These are phyloP conservation scores for Drosophila eohydei DNA, from an alignment of 2,888 invertebrate genomes.

Conservation along the genomic window DNA sequence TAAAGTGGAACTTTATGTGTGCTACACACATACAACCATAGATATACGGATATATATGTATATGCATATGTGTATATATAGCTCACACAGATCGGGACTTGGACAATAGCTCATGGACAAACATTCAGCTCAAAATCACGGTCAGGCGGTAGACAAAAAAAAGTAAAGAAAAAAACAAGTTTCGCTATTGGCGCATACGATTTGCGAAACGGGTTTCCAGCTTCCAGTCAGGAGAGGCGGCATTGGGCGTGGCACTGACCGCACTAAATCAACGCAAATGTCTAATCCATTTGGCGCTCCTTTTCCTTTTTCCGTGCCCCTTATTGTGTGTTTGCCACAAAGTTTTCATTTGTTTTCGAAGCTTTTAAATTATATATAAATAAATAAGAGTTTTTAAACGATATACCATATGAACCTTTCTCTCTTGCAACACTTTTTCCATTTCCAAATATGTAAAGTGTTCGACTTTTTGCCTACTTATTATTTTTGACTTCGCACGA, in stretches of 20 bases:
- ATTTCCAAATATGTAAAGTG: neutral
- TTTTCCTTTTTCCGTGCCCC: constrained; percentile 19
- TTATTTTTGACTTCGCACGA: constrained; percentile 20
- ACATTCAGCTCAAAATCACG: constrained; percentile 68
- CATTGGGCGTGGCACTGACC: constrained; percentile 66
- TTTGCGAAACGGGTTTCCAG: constrained; percentile 64
- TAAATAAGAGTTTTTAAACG: neutral
- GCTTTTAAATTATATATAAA: neutral
- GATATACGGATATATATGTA: neutral
- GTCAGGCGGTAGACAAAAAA: constrained; percentile 50
- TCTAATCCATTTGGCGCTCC: constrained; percentile 44
- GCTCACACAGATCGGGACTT: constrained; percentile 41
- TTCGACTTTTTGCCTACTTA: constrained; percentile 2
- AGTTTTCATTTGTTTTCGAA: constrained; percentile 13
- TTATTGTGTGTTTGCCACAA: constrained; percentile 1
- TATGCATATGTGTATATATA: neutral
- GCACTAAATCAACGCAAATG: constrained; percentile 61
- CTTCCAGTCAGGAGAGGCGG: constrained; percentile 29
- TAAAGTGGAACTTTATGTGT: constrained; percentile 48
- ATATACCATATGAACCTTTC: neutral
- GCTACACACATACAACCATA: neutral
- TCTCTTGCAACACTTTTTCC: neutral
- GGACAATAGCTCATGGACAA: constrained; percentile 61
- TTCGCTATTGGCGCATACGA: constrained; percentile 53
- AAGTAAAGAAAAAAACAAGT: constrained; percentile 54